phyloP scores from a whole-genome alignment of 1,140 invertebrate species.

The Acromyrmex heyeri region DNA sequence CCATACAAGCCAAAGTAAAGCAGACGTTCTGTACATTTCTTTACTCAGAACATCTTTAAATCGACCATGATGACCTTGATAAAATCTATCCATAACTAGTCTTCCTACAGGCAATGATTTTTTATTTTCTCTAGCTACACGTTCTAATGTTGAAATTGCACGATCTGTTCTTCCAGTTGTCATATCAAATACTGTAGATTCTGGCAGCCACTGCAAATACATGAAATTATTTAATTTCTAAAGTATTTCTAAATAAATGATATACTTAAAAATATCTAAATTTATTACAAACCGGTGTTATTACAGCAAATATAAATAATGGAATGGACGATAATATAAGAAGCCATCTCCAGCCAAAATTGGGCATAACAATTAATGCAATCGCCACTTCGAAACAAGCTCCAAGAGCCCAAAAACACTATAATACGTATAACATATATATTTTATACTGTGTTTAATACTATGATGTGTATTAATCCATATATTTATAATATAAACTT shows the following conservation, averaged over 20 bases:
- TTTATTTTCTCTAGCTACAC: constrained; percentile 95
- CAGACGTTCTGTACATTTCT: constrained; percentile 93
- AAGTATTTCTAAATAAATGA: constrained; percentile 12
- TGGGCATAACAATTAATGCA: constrained; percentile 96
- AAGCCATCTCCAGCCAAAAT: constrained; percentile 96
- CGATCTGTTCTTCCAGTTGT: constrained; percentile 94
- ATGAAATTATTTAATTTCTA: background rate
- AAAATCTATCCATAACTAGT: constrained; percentile 92
- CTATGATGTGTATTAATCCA: constrained; percentile 2
- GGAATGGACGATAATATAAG: constrained; percentile 95
- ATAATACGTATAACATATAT: constrained; percentile 81
- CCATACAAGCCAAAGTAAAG: constrained; percentile 98
- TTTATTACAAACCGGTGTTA: constrained; percentile 90
- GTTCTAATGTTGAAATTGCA: constrained; percentile 94
- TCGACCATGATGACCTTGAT: constrained; percentile 89
- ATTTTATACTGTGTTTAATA: constrained; percentile 37
- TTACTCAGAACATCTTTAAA: constrained; percentile 93
- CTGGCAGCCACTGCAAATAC: constrained; percentile 93
- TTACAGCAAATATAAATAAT: constrained; percentile 93
- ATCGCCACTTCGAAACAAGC: constrained; percentile 97
- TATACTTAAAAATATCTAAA: constrained; percentile 12
- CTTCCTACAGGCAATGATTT: constrained; percentile 95
- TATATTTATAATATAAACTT: constrained; percentile 85
- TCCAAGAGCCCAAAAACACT: constrained; percentile 98
- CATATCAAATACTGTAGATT: constrained; percentile 96